Evolutionary conservation across 2,797 vertebrate genomes (phyloP).

Genomic region (Coranthus polyacanthus): DNA sequence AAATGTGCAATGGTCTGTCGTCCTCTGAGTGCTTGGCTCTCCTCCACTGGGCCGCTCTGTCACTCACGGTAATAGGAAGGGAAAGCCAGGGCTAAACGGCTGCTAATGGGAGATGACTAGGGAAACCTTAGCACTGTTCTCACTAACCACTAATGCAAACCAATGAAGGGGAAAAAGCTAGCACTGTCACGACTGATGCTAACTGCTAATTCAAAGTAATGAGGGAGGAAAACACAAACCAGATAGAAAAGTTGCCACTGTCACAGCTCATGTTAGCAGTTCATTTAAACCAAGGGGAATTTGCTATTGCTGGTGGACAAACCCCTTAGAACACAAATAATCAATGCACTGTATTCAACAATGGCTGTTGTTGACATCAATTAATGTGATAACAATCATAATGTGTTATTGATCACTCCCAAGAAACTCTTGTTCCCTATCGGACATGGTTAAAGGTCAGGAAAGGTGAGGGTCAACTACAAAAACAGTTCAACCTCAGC

Average conservation of each 20-base stretch:
- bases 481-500: conserved; percentile 4
- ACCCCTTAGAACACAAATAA: conserved; percentile 23
- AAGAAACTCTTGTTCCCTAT: background rate
- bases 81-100: conserved; percentile 73
- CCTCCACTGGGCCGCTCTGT: conserved; percentile 64
- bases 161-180: conserved; percentile 38
- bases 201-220: conserved; percentile 57
- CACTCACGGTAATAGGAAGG: conserved; percentile 78
- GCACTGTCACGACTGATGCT: conserved; percentile 25
- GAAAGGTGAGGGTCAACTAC: no score
- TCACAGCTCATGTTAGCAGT: conserved; percentile 24
- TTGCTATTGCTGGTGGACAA: conserved; percentile 19
- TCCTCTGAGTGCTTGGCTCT: conserved; percentile 51
- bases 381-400: conserved; percentile 39
- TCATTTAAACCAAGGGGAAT: conserved; percentile 42
- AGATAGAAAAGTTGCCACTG: conserved; percentile 19
- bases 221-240: conserved; percentile 57
- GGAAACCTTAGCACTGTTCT: conserved; percentile 63
- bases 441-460: conserved; percentile 18
- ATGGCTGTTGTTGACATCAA: no score
- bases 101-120: conserved; percentile 73
- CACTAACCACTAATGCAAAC: conserved; percentile 62
- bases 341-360: conserved; percentile 14
- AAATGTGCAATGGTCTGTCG: conserved; percentile 49
- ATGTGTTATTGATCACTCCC: conserved; percentile 33